These are phyloP conservation scores for Manis javanica DNA, from an alignment of 2,797 vertebrate species.

Conservation along the genomic window DNA sequence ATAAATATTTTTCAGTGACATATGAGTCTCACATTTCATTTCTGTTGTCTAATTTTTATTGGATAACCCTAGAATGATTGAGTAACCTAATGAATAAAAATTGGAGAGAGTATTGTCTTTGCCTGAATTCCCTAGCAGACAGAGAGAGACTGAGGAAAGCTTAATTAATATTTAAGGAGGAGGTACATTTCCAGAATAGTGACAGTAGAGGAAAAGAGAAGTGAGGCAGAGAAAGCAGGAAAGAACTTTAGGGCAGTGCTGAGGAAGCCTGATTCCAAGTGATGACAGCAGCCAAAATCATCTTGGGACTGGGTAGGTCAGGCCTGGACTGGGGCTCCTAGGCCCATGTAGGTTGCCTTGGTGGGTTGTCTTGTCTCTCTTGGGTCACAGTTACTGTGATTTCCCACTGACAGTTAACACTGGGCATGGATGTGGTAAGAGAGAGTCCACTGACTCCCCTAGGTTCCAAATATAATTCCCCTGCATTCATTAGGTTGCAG, in stretches of 20 bases:
- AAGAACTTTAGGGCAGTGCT: neutral
- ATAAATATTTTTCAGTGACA: neutral
- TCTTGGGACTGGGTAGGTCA: neutral
- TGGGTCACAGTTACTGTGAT: neutral
- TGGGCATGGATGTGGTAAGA: neutral
- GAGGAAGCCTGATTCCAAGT: neutral
- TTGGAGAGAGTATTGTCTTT: neutral
- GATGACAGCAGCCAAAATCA: neutral
- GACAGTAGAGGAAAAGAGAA: neutral
- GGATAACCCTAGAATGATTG: neutral
- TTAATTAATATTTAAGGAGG: neutral
- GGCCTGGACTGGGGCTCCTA: neutral
- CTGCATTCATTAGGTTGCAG: neutral
- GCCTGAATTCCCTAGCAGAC: neutral
- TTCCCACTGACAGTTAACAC: neutral
- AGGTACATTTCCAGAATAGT: neutral
- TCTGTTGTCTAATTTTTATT: neutral
- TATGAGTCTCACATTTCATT: neutral
- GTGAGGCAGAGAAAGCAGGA: neutral
- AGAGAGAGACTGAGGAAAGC: neutral
- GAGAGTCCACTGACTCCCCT: neutral
- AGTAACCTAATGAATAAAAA: neutral
- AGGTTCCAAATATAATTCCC: neutral
- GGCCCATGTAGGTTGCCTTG: neutral
- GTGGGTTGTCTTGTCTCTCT: neutral